phyloP scores from a whole-genome alignment of 2,888 invertebrate species.

The Bombylius major region DNA sequence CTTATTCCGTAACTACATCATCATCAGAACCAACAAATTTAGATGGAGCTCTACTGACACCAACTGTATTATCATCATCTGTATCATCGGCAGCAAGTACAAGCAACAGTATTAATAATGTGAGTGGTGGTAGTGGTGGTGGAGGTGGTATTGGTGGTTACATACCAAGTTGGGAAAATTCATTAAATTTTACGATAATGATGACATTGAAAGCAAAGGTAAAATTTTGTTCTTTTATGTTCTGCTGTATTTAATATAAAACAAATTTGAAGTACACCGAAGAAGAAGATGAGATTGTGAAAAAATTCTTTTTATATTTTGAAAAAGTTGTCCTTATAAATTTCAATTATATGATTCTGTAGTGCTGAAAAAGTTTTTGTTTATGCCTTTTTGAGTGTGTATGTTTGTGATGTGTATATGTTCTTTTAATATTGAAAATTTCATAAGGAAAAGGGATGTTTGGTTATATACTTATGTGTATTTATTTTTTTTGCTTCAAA shows the following conservation, averaged over 20 bases:
- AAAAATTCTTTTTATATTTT: no score
- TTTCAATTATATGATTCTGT: no score
- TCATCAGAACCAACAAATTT: background rate
- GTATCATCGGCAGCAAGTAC: background rate
- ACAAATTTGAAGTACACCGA: background rate
- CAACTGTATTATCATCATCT: background rate
- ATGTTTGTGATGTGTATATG: no score
- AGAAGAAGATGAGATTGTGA: no score
- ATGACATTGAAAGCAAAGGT: conserved; percentile 33
- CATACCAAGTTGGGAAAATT: conserved; percentile 29
- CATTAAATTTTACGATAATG: conserved; percentile 34
- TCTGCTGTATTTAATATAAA: background rate
- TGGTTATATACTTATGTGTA: no score
- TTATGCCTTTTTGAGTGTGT: no score
- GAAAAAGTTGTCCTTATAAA: no score
- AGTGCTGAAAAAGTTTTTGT: no score
- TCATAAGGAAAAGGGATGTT: no score
- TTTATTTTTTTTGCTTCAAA: no score
- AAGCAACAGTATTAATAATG: background rate
- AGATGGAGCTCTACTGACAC: background rate
- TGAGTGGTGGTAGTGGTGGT: conserved; percentile 18
- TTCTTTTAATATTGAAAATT: no score
- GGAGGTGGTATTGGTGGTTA: conserved; percentile 22
- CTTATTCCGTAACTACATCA: background rate
- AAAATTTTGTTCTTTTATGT: conserved; percentile 3